phyloP scores from a whole-genome alignment of 2,797 vertebrate species.

The Enteromius fasciolatus region DNA sequence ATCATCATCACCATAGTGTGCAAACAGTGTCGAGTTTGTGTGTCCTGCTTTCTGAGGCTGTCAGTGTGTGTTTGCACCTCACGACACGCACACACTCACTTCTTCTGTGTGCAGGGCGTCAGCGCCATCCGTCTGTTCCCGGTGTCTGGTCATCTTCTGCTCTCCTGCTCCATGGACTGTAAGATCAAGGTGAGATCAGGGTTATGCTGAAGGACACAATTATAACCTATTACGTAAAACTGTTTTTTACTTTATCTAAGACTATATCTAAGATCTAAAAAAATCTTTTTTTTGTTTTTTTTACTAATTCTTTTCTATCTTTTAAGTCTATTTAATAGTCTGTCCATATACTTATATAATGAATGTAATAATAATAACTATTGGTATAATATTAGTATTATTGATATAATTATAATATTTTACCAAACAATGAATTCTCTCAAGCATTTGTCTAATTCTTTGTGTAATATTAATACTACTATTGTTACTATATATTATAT shows the following conservation, averaged over 20 bases:
- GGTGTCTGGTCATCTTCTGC: slow-evolving; percentile 89
- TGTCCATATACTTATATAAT: too few species aligned
- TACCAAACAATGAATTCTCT: too few species aligned
- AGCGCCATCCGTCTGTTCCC: slow-evolving; percentile 95
- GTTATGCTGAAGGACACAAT: neutral
- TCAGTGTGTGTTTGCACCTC: neutral
- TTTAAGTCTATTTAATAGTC: too few species aligned
- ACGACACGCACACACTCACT: neutral
- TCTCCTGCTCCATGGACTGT: slow-evolving; percentile 97
- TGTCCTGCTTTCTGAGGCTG: neutral
- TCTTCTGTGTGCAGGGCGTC: slow-evolving; percentile 84
- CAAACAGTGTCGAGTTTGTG: neutral
- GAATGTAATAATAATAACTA: too few species aligned
- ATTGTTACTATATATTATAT: neutral
- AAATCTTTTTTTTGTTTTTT: too few species aligned
- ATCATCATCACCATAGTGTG: neutral
- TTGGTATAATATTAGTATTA: too few species aligned
- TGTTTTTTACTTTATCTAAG: neutral
- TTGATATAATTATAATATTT: too few species aligned
- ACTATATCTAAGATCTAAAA: too few species aligned
- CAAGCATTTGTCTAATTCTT: neutral
- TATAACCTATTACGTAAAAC: neutral
- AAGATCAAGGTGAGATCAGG: slow-evolving; percentile 92
- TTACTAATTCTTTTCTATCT: too few species aligned
- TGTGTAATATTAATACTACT: neutral